Base-by-base conservation (phyloP, 2,113 vertebrate genomes). In the Redunca redunca region DNA sequence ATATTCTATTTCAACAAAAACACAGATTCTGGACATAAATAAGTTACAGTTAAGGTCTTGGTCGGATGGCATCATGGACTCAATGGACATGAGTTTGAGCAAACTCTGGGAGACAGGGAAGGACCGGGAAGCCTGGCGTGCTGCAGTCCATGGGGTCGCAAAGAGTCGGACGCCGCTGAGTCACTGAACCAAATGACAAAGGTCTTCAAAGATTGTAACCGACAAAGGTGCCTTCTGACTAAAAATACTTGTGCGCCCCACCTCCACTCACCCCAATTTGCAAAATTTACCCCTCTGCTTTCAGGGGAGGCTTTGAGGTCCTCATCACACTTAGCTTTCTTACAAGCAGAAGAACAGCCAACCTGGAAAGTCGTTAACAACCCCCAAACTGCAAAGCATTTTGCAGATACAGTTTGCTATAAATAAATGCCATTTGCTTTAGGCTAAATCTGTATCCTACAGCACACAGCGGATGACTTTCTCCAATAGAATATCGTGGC, bases 401-500 rank as follows among this genome's bases (percentile, higher is more conserved):
- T 96, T 96, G 95, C 95, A 96, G 97, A 97, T 93, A 90, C 97
- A 96, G 92, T 57, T 92, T 96, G 80, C 97, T 98, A 98, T 98
- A 98, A 98, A 98, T 98, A 98, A 95, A 94, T 97, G 96, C 88
- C 95, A 97, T 97, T 98, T 97, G 97, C 96, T 98, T 92, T 85
- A 88, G 94, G 97, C 97, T 97, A 98, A 96, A 98, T 97, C 97
- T 96, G 97, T 94, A 94, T 96, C 96, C 92, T 80, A 58, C 28
- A 92, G 97, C 96, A 94, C 93, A 94, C 53, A 71, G 95, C 88
- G 53, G 95, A 95, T 95, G 90, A 90, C 43, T 94, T 95, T 95
- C 90, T 92, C 94, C 96, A 92, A 9, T 53, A 85, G 97, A 96
- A 58, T 85, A 88, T 13, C 13, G 4, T n/a, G 88, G 88, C 7